phyloP scores from a whole-genome alignment of 2,888 invertebrate genomes.

The Archips crataeganus region DNA sequence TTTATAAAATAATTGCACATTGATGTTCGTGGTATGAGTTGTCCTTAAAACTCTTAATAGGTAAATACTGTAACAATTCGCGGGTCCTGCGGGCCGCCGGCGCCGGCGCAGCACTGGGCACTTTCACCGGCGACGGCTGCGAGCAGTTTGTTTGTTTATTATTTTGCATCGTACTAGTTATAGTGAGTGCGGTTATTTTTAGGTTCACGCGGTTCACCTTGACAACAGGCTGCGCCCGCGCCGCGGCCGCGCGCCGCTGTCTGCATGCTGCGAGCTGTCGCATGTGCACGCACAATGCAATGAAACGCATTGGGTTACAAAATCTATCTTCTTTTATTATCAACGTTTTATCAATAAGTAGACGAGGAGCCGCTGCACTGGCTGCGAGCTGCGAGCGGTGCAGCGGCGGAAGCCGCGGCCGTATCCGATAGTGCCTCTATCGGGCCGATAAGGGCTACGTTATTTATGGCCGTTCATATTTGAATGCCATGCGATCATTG shows the following conservation, averaged over 20 bases:
- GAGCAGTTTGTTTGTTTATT: slow-evolving; percentile 48
- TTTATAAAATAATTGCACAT: neutral
- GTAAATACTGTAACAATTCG: slow-evolving; percentile 14
- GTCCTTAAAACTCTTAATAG: too few relatives aligned
- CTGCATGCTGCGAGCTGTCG: neutral
- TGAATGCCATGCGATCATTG: slow-evolving; percentile 1
- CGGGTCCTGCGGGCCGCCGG: slow-evolving; percentile 10
- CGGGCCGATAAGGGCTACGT: neutral
- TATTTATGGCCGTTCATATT: slow-evolving; percentile 3
- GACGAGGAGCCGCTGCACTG: neutral
- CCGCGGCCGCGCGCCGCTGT: neutral
- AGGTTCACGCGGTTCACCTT: slow-evolving; percentile 71
- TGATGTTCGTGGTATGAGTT: neutral
- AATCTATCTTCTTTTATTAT: neutral
- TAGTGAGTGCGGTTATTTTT: slow-evolving; percentile 64
- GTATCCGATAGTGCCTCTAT: slow-evolving; percentile 1
- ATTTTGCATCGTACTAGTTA: slow-evolving; percentile 36
- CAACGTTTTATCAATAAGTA: too few relatives aligned
- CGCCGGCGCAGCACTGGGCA: slow-evolving; percentile 23
- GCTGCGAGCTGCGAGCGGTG: neutral
- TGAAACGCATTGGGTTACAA: too few relatives aligned
- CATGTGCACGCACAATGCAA: neutral
- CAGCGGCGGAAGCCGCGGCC: neutral
- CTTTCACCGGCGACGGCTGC: slow-evolving; percentile 44
- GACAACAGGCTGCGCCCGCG: slow-evolving; percentile 55